Percentiles rank a stretch among this genome's conserved stretches.
These are phyloP conservation scores for Lacanobia oleracea DNA, from an alignment of 2,888 invertebrate species.

Conservation along the genomic window DNA sequence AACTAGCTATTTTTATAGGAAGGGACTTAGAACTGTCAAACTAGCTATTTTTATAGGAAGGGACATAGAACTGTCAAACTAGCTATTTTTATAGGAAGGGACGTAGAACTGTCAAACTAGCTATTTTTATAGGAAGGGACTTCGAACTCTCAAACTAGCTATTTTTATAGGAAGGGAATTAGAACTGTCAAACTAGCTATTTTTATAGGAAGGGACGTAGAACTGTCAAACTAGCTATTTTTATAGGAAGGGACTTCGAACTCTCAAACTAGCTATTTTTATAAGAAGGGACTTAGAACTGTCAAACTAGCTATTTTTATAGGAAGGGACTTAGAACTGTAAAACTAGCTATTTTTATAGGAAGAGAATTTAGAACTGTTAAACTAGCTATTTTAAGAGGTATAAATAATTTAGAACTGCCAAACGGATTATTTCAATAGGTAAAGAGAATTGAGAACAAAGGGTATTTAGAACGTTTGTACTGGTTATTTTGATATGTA, in stretches of 20 bases:
- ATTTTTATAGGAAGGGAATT: not conserved
- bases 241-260: not conserved
- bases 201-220: not conserved
- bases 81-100: not conserved
- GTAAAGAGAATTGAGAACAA: no score
- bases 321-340: not conserved
- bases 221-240: not conserved
- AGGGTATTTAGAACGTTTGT: no score
- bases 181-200: not conserved
- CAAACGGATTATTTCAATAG: no score
- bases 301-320: no score
- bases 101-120: not conserved
- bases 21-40: not conserved
- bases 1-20: not conserved
- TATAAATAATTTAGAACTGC: no score
- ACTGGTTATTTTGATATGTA: no score
- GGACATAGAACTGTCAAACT: not conserved
- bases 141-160: not conserved
- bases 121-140: not conserved
- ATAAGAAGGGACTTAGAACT: not conserved
- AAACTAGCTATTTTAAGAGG: no score
- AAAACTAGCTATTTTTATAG: not conserved
- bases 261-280: not conserved
- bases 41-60: no score
- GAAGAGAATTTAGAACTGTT: no score